Percentiles rank a stretch among this genome's conserved stretches.
Conservation (phyloP, 1,140 invertebrate species). For the Drosophila ohnishii region DNA sequence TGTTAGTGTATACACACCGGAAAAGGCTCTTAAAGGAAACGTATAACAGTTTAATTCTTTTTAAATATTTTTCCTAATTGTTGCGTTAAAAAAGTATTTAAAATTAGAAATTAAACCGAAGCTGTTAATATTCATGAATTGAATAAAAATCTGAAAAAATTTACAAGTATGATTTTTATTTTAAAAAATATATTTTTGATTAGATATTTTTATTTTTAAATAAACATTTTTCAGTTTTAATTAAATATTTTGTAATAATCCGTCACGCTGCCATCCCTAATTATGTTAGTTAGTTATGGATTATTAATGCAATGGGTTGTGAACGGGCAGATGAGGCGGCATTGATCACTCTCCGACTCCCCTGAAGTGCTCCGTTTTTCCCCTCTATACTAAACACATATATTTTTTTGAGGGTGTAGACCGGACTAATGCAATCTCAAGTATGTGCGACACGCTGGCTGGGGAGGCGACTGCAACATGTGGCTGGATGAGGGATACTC, state of each 20-base stretch:
- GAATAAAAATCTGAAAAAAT: too few species aligned
- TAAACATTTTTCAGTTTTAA: too few species aligned
- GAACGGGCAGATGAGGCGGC: slow-evolving; percentile 67
- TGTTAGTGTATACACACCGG: too few species aligned
- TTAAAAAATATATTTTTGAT: too few species aligned
- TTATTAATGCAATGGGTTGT: slow-evolving; percentile 81
- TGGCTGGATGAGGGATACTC: slow-evolving; percentile 46
- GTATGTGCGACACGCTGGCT: slow-evolving; percentile 69
- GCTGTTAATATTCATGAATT: too few species aligned
- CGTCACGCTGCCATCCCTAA: slow-evolving; percentile 50
- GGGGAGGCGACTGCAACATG: slow-evolving; percentile 61
- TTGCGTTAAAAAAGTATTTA: too few species aligned
- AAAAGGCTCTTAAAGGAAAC: too few species aligned
- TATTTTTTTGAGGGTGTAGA: slow-evolving; percentile 49
- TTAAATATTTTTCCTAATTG: too few species aligned
- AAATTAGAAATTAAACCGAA: neutral
- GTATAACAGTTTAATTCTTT: too few species aligned
- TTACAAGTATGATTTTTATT: too few species aligned
- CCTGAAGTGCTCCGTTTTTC: slow-evolving; percentile 9
- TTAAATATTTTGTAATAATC: too few species aligned
- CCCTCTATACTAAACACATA: slow-evolving; percentile 5
- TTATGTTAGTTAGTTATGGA: slow-evolving; percentile 64
- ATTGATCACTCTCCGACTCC: slow-evolving; percentile 65
- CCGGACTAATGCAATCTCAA: slow-evolving; percentile 79
- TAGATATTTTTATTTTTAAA: too few species aligned